Conservation (phyloP, 2,888 invertebrate genomes). For the Norana najaformis region DNA sequence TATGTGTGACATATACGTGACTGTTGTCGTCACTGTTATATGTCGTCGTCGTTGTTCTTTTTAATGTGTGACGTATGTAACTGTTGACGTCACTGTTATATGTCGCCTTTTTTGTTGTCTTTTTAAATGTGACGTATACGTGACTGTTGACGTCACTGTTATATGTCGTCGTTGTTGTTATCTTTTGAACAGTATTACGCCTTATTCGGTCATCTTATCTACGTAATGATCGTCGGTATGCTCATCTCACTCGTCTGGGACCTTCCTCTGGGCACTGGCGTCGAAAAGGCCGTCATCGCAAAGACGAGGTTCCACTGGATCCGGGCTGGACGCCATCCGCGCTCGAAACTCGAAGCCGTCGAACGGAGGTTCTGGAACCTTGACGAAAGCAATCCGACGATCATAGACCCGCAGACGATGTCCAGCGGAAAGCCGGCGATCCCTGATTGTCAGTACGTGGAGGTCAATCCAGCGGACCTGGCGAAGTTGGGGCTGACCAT, state of each 20-base stretch:
- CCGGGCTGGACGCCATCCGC: slow-evolving; percentile 29
- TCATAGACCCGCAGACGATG: background rate
- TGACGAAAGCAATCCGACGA: background rate
- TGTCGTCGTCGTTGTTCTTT: too few relatives aligned
- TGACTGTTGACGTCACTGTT: too few relatives aligned
- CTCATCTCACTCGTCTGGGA: slow-evolving; percentile 24
- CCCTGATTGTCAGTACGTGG: background rate
- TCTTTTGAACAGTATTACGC: slow-evolving; percentile 25
- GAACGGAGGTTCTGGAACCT: slow-evolving; percentile 9
- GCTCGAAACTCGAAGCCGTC: background rate
- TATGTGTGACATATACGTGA: too few relatives aligned
- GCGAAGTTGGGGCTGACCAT: background rate
- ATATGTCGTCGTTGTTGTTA: too few relatives aligned
- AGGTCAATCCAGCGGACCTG: slow-evolving; percentile 13
- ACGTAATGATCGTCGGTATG: slow-evolving; percentile 18
- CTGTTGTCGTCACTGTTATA: too few relatives aligned
- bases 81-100: too few relatives aligned
- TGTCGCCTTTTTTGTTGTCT: too few relatives aligned
- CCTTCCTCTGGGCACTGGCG: slow-evolving; percentile 23
- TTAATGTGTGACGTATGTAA: too few relatives aligned
- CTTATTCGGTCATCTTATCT: slow-evolving; percentile 23
- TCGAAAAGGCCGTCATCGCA: background rate
- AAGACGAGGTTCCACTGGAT: slow-evolving; percentile 17
- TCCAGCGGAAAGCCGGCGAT: background rate
- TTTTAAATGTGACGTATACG: too few relatives aligned